Percentiles rank a stretch among this genome's conserved stretches.
These are phyloP conservation scores for Ia io DNA, from an alignment of 2,113 vertebrate species.

Conservation along the genomic window DNA sequence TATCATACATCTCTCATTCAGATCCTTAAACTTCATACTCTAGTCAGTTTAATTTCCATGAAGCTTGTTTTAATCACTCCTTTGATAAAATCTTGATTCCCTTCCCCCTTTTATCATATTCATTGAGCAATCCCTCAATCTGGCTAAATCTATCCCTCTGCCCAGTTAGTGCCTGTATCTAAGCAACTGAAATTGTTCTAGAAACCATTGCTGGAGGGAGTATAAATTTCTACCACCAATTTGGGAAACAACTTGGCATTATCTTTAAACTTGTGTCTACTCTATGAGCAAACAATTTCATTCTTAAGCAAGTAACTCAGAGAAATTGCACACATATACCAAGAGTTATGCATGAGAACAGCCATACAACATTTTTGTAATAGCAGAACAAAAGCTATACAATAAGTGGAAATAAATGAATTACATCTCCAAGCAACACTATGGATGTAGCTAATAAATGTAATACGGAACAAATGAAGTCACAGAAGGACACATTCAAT, in stretches of 20 bases:
- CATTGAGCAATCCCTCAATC: not conserved
- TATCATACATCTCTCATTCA: not conserved
- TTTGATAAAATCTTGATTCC: not conserved
- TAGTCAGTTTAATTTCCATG: not conserved
- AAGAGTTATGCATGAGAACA: slow-evolving; percentile 29
- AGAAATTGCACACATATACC: slow-evolving; percentile 24
- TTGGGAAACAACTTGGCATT: slow-evolving; percentile 49
- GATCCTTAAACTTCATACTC: not conserved
- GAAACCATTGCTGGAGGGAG: not conserved
- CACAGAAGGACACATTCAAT: slow-evolving; percentile 2
- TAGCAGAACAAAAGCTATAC: slow-evolving; percentile 31
- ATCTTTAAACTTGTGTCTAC: slow-evolving; percentile 38
- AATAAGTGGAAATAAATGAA: slow-evolving; percentile 20
- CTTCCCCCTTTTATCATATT: not conserved
- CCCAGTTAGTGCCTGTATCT: slow-evolving; percentile 27
- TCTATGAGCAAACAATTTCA: slow-evolving; percentile 35
- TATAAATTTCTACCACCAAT: slow-evolving; percentile 47
- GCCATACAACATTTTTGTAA: not conserved
- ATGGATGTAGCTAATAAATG: slow-evolving; percentile 33
- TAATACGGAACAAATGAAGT: slow-evolving; percentile 25
- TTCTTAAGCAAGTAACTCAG: slow-evolving; percentile 49
- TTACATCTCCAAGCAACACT: not conserved
- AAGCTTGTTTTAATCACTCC: not conserved
- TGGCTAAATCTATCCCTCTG: not conserved
- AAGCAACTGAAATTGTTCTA: slow-evolving; percentile 33